These are phyloP conservation scores for Hirtodrosophila confusa DNA, from an alignment of 2,888 invertebrate species.

Conservation along the genomic window DNA sequence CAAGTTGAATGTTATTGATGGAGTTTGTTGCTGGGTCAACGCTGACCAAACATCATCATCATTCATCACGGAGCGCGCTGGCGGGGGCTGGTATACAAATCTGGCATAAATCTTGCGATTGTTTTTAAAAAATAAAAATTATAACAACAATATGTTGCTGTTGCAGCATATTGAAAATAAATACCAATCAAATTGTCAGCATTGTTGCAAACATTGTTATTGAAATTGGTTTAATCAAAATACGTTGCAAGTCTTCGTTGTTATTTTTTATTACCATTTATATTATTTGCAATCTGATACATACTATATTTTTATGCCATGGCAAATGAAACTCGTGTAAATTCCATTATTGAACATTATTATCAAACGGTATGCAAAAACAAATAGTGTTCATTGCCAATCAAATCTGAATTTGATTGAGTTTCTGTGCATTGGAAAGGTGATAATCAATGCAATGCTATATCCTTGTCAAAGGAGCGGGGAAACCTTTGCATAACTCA, in stretches of 20 bases:
- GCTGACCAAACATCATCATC: conserved; percentile 45
- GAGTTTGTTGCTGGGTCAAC: conserved; percentile 33
- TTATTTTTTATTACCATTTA: background rate
- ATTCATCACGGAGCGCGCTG: conserved; percentile 39
- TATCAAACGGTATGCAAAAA: too few species aligned
- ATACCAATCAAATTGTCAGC: conserved; percentile 52
- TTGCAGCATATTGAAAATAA: conserved; percentile 32
- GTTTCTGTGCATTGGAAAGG: too few species aligned
- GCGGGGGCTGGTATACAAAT: background rate
- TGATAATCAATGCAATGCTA: too few species aligned
- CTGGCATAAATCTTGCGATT: conserved; percentile 24
- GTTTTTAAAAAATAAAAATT: conserved; percentile 7
- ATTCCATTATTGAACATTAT: too few species aligned
- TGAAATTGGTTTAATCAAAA: conserved; percentile 21
- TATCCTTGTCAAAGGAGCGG: too few species aligned
- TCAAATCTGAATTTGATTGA: too few species aligned
- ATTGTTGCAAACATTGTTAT: conserved; percentile 15
- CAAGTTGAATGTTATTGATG: conserved; percentile 48
- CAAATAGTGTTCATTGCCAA: too few species aligned
- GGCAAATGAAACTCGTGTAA: too few species aligned
- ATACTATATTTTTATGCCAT: too few species aligned
- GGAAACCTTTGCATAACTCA: too few species aligned
- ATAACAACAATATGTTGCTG: conserved; percentile 6
- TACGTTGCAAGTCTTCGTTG: background rate
- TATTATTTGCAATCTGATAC: background rate